Evolutionary conservation across 2,113 vertebrate genomes (phyloP).

Genomic region (human): DNA sequence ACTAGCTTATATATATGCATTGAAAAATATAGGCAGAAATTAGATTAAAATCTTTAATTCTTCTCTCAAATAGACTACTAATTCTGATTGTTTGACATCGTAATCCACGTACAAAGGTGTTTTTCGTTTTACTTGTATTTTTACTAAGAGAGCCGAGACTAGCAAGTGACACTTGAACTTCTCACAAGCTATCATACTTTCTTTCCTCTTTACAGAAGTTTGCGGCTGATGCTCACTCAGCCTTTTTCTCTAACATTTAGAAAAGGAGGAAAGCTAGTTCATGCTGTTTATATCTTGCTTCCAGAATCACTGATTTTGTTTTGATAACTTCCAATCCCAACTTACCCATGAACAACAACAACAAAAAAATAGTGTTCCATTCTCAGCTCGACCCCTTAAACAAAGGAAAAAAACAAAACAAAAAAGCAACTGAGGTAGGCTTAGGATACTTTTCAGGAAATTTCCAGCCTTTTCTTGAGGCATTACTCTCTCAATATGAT

Average conservation of each 20-base stretch:
- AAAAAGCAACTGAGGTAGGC: rapidly evolving
- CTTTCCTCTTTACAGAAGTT: not conserved
- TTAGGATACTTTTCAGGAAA: not conserved
- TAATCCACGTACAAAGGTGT: not conserved
- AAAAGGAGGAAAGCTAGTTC: not conserved
- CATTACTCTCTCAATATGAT: not conserved
- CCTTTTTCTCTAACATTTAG: not conserved
- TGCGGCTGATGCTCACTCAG: not conserved
- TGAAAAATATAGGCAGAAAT: not conserved
- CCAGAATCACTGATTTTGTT: not conserved
- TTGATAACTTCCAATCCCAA: not conserved
- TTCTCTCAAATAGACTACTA: not conserved
- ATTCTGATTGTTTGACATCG: not conserved
- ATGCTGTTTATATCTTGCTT: not conserved
- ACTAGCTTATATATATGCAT: not conserved
- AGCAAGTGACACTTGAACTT: not conserved
- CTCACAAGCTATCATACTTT: not conserved
- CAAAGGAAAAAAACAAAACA: not conserved
- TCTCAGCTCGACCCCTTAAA: rapidly evolving
- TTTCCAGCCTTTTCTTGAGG: not conserved
- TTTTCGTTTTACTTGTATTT: not conserved
- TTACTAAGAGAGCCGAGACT: not conserved
- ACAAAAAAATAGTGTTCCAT: not conserved
- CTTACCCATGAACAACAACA: not conserved
- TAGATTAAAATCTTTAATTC: constrained; percentile 12